Evolutionary conservation across 2,888 invertebrate species (phyloP).

Genomic region (Chrysotoxum bicinctum): DNA sequence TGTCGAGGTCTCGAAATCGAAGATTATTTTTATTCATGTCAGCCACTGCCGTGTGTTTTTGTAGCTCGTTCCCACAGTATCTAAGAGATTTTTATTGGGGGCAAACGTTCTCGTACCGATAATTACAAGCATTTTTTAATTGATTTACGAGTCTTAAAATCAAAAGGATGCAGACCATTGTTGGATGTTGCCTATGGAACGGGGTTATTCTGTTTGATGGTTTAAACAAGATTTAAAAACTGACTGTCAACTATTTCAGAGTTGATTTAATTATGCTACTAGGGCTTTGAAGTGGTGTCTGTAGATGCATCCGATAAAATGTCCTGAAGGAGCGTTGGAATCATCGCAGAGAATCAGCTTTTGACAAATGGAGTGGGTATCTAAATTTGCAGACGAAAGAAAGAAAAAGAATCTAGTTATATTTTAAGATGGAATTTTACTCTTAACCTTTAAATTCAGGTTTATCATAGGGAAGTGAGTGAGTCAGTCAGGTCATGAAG

Average conservation of each 20-base stretch:
- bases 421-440: too few species aligned
- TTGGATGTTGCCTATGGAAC: slow-evolving; percentile 95
- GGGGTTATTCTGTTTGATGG: slow-evolving; percentile 84
- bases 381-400: too few species aligned
- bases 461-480: too few species aligned
- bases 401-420: too few species aligned
- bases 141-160: slow-evolving; percentile 86
- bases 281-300: slow-evolving; percentile 91
- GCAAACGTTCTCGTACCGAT: slow-evolving; percentile 91
- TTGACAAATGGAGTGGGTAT: slow-evolving; percentile 91
- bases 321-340: slow-evolving; percentile 92
- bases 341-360: slow-evolving; percentile 88
- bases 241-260: slow-evolving; percentile 81
- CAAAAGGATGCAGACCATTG: slow-evolving; percentile 87
- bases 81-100: slow-evolving; percentile 95
- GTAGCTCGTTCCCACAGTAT: slow-evolving; percentile 91
- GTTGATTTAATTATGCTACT: slow-evolving; percentile 94
- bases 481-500: too few species aligned
- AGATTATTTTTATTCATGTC: slow-evolving; percentile 75
- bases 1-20: slow-evolving; percentile 3
- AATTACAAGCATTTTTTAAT: slow-evolving; percentile 92
- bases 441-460: too few species aligned
- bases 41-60: slow-evolving; percentile 82
- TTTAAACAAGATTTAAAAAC: too few species aligned
- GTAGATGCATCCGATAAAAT: slow-evolving; percentile 96